Base-by-base conservation (phyloP, 1,140 invertebrate species). In the Temnothorax longispinosus region DNA sequence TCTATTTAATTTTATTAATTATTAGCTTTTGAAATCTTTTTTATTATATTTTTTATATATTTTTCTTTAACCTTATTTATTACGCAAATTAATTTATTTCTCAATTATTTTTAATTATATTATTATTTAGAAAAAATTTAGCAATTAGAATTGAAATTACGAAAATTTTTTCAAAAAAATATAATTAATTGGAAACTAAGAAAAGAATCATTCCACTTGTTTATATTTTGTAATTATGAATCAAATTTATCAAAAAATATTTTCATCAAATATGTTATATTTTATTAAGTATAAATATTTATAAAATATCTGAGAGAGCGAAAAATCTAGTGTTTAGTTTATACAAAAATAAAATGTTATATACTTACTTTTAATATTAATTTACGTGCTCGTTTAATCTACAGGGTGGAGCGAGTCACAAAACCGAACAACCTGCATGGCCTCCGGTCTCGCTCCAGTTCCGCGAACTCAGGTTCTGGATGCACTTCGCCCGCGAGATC, bases 401-500 rank as follows among this genome's bases (percentile, higher is more conserved):
- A 69, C 67, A 94, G 94, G 78, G 86, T 92, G 18, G 94, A 95
- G 18, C 92, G 94, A 54, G 86, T 92, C 32, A 90, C 91, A 27
- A 95, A 94, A 67, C 94, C 94, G 50, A 91, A 92, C 58, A 94
- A 94, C 84, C 78, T 95, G n/a, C 94, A 94, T 74, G 94, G 93
- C 32, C 88, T 95, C 6, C 95, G 96, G 60, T 96, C 96, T 41
- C 95, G 96, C n/a, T 96, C 96, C 58, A 96, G 96, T 92, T 96
- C 96, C 7, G 96, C 96, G 8, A 96, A 96, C 82, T 96, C 96
- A 18, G 94, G 94, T 52, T 96, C 96, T 56, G 96, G 96, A 67
- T 96, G 96, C 60, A 96, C 95, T 7, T 95, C 96, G 32, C 96
- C 96, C 10, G 94, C 95, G 3, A 90, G 94, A 74, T 95, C 94